A percentile compares a stretch with the other conserved stretches of the same genome.
These are phyloP conservation scores for Epistrophella euchroma DNA, from an alignment of 2,888 invertebrate species.

Conservation along the genomic window DNA sequence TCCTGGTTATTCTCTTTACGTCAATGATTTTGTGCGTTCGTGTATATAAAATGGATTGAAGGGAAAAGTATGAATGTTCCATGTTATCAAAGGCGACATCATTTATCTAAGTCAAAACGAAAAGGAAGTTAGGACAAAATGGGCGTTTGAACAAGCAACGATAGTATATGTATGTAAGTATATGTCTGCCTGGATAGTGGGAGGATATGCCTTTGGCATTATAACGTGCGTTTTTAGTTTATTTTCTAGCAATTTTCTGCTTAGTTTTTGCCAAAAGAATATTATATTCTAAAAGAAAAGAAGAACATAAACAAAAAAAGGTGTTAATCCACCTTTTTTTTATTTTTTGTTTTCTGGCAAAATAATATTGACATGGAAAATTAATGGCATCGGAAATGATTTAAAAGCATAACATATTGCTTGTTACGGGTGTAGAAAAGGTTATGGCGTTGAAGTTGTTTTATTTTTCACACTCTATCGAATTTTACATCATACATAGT, in stretches of 20 bases:
- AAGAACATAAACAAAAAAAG: conserved; percentile 33
- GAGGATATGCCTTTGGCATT: conserved; percentile 62
- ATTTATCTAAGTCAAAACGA: conserved; percentile 71
- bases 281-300: conserved; percentile 29
- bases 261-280: conserved; percentile 34
- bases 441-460: neutral
- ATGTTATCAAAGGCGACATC: conserved; percentile 69
- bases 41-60: conserved; percentile 34
- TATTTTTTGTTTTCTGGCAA: conserved; percentile 39
- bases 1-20: conserved; percentile 1
- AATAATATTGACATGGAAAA: conserved; percentile 76
- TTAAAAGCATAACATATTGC: conserved; percentile 65
- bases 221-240: conserved; percentile 70
- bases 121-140: conserved; percentile 61
- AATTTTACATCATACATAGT: neutral
- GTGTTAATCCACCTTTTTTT: conserved; percentile 40
- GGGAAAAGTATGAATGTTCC: conserved; percentile 58
- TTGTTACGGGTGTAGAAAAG: conserved; percentile 20
- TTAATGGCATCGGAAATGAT: conserved; percentile 77
- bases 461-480: neutral
- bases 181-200: conserved; percentile 28
- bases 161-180: neutral
- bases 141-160: conserved; percentile 43
- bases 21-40: conserved; percentile 40
- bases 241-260: conserved; percentile 42